phyloP scores from a whole-genome alignment of 2,888 invertebrate species.

The Dryococelus australis region DNA sequence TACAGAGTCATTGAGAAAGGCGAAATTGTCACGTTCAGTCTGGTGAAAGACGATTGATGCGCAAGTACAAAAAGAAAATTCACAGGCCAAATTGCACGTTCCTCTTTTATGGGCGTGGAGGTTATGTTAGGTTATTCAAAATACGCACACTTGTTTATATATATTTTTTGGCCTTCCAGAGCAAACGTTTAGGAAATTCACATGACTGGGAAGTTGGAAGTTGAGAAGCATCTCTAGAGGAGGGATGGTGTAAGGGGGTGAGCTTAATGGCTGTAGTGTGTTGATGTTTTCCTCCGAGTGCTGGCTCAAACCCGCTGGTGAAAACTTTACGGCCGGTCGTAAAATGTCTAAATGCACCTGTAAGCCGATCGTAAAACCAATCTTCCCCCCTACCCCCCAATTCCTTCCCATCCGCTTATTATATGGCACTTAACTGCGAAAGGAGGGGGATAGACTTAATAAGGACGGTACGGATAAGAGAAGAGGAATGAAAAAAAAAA shows the following conservation, averaged over 20 bases:
- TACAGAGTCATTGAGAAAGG: no score
- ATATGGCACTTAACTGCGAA: slow-evolving; percentile 37
- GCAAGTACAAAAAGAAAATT: background rate
- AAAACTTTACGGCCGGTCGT: slow-evolving; percentile 43
- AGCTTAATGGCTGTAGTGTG: slow-evolving; percentile 25
- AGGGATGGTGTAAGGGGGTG: background rate
- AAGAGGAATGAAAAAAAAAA: background rate
- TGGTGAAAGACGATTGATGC: no score
- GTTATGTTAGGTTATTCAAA: slow-evolving; percentile 9
- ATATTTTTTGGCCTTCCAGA: background rate
- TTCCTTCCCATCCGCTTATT: slow-evolving; percentile 30
- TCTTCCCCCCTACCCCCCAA: slow-evolving; percentile 27
- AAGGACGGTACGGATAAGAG: slow-evolving; percentile 7
- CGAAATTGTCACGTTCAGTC: no score
- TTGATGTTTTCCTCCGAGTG: slow-evolving; percentile 28
- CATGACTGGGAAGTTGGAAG: background rate
- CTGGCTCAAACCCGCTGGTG: slow-evolving; percentile 32
- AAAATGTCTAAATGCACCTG: slow-evolving; percentile 44
- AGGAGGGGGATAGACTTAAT: slow-evolving; percentile 30
- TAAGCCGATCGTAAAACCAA: slow-evolving; percentile 41
- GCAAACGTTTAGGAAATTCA: background rate
- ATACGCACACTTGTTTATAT: background rate
- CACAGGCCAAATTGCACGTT: background rate
- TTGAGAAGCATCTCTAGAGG: background rate
- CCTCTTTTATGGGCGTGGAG: background rate